Evolutionary conservation across 2,797 vertebrate species (phyloP), one percentile per base, ranked within the genome.

Genomic region (Margarornis squamiger): DNA sequence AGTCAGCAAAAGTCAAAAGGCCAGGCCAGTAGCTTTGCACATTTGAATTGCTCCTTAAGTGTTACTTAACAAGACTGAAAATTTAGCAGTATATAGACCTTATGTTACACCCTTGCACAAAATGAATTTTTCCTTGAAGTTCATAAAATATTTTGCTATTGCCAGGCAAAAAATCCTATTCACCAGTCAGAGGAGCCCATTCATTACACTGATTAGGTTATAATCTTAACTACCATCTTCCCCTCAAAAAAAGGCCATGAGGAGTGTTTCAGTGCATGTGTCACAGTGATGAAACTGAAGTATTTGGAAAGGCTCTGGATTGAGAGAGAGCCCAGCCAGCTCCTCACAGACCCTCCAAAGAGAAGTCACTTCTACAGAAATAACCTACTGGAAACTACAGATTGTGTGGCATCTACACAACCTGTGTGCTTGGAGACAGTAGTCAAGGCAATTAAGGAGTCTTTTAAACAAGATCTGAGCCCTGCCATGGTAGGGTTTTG

Each of bases 381-480:
- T 54, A 63, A 39, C 3, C 26, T 41, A 12, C 15, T 63, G 29
- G 26, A 52, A 57, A 41, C 6, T 3, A 2, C 58, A 73, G 20
- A 23, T 46, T 20, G 2, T 29, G 20, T 34, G 70, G 13, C 43
- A 51, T 18, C 39, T 63, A 15, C 52, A 41, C 41, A 41, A 41
- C 41, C 22, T 30, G 2, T 71, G 9, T 26, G 22, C n/a, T 55
- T 36, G 32, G 24, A 63, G 36, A 32, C 0, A 3, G 0, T 4
- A 65, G 54, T 27, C 9, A 30, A 27, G 30, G n/a, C 24, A 18
- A 3, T 62, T 43, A 72, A 63, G 30, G 84, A 51, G 43, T 39
- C 58, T 61, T 92, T 82, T 27, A 36, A 68, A 39, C 12, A 68
- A 12, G 7, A 51, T 49, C 62, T 36, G 18, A 79, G n/a, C 39